Evolutionary conservation across 2,113 vertebrate species (phyloP).

Genomic region (Echinops telfairi): DNA sequence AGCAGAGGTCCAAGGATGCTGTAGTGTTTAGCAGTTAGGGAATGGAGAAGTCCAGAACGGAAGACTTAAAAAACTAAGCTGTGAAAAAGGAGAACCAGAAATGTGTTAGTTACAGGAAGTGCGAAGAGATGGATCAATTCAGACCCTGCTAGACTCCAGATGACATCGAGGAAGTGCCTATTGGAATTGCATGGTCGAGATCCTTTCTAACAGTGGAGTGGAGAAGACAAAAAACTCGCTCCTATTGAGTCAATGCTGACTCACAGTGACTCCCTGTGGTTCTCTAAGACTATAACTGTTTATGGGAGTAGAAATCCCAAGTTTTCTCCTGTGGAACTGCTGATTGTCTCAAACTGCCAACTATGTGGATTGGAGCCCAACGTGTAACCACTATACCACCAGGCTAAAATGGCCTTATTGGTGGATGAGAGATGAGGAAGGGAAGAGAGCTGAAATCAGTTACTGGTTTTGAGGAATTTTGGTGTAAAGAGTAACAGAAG

Average conservation of each 20-base stretch:
- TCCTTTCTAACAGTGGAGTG: no score
- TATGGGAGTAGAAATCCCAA: no score
- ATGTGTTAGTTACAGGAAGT: no score
- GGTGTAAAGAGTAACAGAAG: background rate
- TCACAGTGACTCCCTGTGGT: background rate
- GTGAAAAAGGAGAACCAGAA: background rate
- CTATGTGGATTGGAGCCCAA: no score
- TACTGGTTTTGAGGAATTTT: constrained; percentile 42
- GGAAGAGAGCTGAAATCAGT: background rate
- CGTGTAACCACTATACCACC: no score
- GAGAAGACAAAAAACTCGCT: no score
- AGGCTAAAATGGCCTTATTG: background rate
- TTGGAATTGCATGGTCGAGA: background rate
- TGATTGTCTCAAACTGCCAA: no score
- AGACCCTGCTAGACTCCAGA: background rate
- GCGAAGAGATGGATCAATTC: background rate
- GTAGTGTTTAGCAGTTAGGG: background rate
- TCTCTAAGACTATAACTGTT: no score
- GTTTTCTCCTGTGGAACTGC: no score
- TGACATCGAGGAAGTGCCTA: background rate
- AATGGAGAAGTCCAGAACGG: background rate
- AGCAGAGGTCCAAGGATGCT: background rate
- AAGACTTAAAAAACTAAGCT: background rate
- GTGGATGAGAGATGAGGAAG: background rate
- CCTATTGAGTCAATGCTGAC: background rate